A percentile compares a stretch with the other conserved stretches of the same genome.
These are phyloP conservation scores for Phrynosoma blainvillii DNA, from an alignment of 2,113 vertebrate species.

Conservation along the genomic window DNA sequence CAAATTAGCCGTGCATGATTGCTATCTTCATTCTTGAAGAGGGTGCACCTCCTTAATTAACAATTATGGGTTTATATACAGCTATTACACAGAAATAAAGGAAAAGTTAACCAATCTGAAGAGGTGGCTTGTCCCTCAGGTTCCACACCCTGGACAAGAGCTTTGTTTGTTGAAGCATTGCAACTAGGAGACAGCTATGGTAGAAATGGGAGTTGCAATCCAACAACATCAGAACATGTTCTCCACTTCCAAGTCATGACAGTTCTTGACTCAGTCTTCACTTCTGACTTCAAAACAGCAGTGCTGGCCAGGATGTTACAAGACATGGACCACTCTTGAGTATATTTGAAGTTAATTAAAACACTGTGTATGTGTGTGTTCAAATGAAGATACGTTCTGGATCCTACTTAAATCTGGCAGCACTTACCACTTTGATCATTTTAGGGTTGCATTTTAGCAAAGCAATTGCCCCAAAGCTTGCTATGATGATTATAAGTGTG, in stretches of 20 bases:
- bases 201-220: not conserved
- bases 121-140: not conserved
- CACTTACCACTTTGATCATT: conserved; percentile 57
- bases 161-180: not conserved
- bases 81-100: not conserved
- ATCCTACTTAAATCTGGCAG: not conserved
- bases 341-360: not conserved
- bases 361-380: not conserved
- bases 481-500: conserved; percentile 48
- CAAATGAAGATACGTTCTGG: not conserved
- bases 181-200: not conserved
- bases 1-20: not conserved
- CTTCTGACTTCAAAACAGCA: not conserved
- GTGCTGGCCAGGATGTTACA: not conserved
- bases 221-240: not conserved
- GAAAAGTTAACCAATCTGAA: too few relatives aligned
- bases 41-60: not conserved
- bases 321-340: not conserved
- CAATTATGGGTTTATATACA: not conserved
- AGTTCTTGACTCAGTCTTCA: not conserved
- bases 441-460: conserved; percentile 29
- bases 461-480: conserved; percentile 51
- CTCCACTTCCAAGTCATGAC: not conserved
- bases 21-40: not conserved
- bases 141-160: not conserved